These are phyloP conservation scores for Oligia latruncula DNA, from an alignment of 2,888 invertebrate species.

Conservation along the genomic window DNA sequence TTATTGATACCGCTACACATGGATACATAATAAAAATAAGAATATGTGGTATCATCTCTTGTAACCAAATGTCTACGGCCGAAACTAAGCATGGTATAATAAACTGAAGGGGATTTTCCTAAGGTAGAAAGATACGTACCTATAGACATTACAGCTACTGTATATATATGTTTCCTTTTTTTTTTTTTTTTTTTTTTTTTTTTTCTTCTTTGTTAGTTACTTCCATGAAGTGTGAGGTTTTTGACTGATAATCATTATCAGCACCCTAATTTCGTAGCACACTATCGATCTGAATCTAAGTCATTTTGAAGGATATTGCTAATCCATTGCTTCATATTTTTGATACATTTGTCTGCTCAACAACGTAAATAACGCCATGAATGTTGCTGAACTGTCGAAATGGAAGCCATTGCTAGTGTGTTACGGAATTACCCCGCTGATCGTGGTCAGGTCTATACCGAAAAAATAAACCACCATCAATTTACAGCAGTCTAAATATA, in stretches of 20 bases:
- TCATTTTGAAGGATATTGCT: no score
- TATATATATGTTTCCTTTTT: no score
- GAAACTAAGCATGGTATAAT: no score
- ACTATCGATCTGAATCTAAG: no score
- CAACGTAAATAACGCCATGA: not conserved
- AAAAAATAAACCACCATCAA: constrained; percentile 12
- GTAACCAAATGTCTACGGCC: no score
- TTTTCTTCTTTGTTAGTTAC: no score
- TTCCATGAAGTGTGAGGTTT: not conserved
- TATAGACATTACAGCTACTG: not conserved
- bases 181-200: no score
- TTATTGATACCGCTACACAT: no score
- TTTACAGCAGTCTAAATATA: constrained; percentile 29
- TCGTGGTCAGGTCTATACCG: not conserved
- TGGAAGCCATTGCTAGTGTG: not conserved
- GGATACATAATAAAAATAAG: not conserved
- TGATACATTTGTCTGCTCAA: not conserved
- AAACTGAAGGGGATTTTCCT: no score
- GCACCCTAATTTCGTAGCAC: no score
- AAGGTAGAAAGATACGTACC: not conserved
- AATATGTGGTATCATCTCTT: no score
- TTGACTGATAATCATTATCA: not conserved
- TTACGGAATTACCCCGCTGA: not conserved
- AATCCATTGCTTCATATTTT: not conserved
- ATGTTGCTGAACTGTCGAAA: no score